Evolutionary conservation across 2,888 invertebrate genomes (phyloP), one percentile per base, ranked within the genome.

Genomic region (Melanotus villosus): DNA sequence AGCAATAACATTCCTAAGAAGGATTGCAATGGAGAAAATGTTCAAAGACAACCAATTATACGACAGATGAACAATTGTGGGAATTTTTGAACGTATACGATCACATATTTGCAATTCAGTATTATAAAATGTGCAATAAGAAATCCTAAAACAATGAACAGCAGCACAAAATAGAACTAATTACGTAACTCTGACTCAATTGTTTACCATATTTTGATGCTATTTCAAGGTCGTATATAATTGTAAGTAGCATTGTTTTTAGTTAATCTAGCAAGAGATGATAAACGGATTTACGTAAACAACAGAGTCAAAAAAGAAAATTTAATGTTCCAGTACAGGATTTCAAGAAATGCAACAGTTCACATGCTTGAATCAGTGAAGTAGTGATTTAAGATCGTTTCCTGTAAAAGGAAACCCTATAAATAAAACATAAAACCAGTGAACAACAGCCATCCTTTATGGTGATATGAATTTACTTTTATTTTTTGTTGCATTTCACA

Each of bases 91-190:
- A 16, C n/a, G 6, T 32, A 30, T 16, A 30, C 2, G 18, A 52
- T 52, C 30, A 30, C 50, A 52, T 30, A 18, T 6, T n/a, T 52
- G 50, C 50, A 18, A n/a, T 52, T 52, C 1, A 14, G 9, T 32
- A 10, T 14, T 52, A 30, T 14, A 30, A 52, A 52, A 30, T 26
- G 30, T 52, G 50, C 30, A 52, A 21, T 47, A 16, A 21, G 30
- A 16, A 52, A 52, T 52, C 14, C 30, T 3, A 52, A 52, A 52
- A 52, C 50, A 52, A 52, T 52, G 30, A 30, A 30, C 14, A 16
- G 16, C 30, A n/a, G n/a, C 9, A 18, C 10, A 52, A 52, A 52
- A 30, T 52, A 14, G 50, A 52, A 18, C 50, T 18, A 52, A 30
- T 52, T 52, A 30, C 50, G 50, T 32, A 52, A 52, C 16, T 14